Percentiles rank a stretch among this genome's conserved stretches.
Evolutionary conservation across 2,797 vertebrate genomes (phyloP).

Genomic region (Brachyrhaphis roseni): DNA sequence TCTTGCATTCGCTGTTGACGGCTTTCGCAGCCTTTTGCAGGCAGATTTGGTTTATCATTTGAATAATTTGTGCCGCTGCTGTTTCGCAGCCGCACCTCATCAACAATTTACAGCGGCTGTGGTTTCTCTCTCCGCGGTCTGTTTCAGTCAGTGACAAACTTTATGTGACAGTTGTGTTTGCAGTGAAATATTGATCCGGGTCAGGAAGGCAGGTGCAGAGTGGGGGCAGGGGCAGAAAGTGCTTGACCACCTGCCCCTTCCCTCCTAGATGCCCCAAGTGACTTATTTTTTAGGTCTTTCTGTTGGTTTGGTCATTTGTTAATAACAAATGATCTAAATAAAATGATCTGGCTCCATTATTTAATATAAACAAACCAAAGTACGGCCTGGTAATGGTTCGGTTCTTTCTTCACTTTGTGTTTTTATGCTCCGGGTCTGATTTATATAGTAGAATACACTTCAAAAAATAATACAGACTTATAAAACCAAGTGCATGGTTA

Average conservation of each 20-base stretch:
- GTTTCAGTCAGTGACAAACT: slow-evolving; percentile 47
- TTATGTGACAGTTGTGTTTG: slow-evolving; percentile 51
- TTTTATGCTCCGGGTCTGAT: too few species aligned
- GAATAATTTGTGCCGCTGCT: slow-evolving; percentile 56
- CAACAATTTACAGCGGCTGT: slow-evolving; percentile 48
- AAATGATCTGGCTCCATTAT: background rate
- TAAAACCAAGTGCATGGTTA: too few species aligned
- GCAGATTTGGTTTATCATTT: slow-evolving; percentile 47
- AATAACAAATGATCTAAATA: background rate
- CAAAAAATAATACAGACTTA: too few species aligned
- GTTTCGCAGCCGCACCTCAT: slow-evolving; percentile 36
- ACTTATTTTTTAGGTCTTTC: background rate
- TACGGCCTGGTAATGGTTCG: too few species aligned
- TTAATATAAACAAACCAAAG: too few species aligned
- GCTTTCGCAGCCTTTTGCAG: slow-evolving; percentile 41
- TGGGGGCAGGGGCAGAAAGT: background rate
- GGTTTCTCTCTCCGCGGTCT: slow-evolving; percentile 7
- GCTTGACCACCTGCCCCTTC: background rate
- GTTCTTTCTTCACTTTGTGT: too few species aligned
- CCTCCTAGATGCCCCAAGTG: too few species aligned
- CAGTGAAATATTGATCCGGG: slow-evolving; percentile 37
- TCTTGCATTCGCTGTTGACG: slow-evolving; percentile 41
- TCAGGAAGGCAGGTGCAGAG: background rate
- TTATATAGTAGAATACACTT: too few species aligned
- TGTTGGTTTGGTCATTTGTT: background rate